Base-by-base conservation (phyloP, 2,888 invertebrate species). In the Subacronicta megacephala region DNA sequence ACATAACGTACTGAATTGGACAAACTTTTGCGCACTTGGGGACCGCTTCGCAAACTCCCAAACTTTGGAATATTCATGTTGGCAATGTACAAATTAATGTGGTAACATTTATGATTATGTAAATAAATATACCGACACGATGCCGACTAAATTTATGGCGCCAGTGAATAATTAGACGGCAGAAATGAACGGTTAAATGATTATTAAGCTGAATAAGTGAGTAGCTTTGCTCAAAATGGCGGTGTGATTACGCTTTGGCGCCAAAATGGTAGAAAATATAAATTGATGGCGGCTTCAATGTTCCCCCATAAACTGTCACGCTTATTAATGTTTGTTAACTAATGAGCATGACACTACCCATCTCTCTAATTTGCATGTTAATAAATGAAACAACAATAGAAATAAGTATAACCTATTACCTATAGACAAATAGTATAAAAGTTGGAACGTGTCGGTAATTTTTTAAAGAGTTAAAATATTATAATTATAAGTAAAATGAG, bases 41-140 rank as follows among this genome's bases (percentile, higher is more conserved):
- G 44, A 60, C 35, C 45, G 60, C 20, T 50, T 55, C 37, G 23
- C 57, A 47, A 37, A 50, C 62, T 60, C 52, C 38, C 49, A 36
- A 75, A 71, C 57, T 75, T 66, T n/a, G 18, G 43, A 60, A 70
- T 62, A 67, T 75, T 70, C 57, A 64, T 55, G 55, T 15, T 17
- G n/a, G 59, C 66, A 62, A 73, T 66, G 65, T 72, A 76, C 69
- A 75, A 80, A 80, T 78, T 78, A 77, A 68, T 69, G 49, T 73
- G 38, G 52, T 36, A 50, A 57, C 50, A 44, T 69, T 62, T 80
- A 76, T 74, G 75, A 81, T 75, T 82, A 78, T 71, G 77, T 78
- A 77, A 77, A 82, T 80, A 81, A 78, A 77, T 75, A 71, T 61
- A 38, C 66, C 36, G 51, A 60, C 50, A 59, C 46, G 63, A 57